Evolutionary conservation across 2,797 vertebrate genomes (phyloP).

Genomic region (Rhinogobio ventralis): DNA sequence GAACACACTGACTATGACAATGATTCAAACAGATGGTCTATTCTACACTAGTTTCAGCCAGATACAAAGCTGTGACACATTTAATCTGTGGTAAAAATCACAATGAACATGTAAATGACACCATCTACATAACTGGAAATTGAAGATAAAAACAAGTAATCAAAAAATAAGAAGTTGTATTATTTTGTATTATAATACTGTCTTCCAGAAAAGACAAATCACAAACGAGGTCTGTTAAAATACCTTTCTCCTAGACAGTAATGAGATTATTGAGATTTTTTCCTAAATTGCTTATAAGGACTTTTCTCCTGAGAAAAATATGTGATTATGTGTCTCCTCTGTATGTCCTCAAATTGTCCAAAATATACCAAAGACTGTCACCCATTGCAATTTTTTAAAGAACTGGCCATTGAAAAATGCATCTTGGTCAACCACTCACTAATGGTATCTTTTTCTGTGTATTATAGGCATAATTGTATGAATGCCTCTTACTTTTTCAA

Average conservation of each 20-base stretch:
- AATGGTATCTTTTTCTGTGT: background rate
- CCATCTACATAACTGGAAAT: background rate
- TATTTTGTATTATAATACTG: background rate
- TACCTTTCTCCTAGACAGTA: background rate
- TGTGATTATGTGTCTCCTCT: background rate
- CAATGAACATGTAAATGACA: conserved; percentile 6
- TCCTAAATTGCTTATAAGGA: background rate
- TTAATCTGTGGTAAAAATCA: background rate
- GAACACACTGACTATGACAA: conserved; percentile 2
- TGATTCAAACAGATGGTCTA: conserved; percentile 33
- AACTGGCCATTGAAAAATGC: background rate
- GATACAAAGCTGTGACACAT: conserved; percentile 32
- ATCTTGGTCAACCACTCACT: background rate
- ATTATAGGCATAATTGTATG: background rate
- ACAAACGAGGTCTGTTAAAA: background rate
- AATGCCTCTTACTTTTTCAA: background rate
- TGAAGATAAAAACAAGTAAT: background rate
- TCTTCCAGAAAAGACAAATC: background rate
- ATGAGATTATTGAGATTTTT: background rate
- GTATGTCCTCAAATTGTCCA: background rate
- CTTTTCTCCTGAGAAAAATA: background rate
- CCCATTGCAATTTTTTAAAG: background rate
- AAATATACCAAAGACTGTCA: background rate
- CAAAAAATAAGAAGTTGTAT: background rate
- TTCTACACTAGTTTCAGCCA: conserved; percentile 29